Base-by-base conservation (phyloP, 2,888 invertebrate species). In the Ditylenchus weischeri region DNA sequence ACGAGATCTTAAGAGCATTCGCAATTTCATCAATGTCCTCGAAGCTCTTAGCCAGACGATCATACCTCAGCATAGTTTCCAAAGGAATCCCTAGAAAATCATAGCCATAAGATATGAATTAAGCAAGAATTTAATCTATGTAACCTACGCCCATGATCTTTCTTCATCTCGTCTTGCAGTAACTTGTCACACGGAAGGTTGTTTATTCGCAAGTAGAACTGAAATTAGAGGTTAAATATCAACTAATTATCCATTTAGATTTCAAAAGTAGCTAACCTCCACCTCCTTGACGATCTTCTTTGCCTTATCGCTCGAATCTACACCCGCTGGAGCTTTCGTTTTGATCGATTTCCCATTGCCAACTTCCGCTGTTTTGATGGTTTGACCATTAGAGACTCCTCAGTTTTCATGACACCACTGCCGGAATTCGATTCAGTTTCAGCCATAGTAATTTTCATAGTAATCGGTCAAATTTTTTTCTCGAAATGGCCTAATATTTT, bases 111-210 rank as follows among this genome's bases (percentile, higher is more conserved):
- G 6, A 23, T 10, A n/a, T 64, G 6, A 57, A 58, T 58, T 47
- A 10, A 8, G 19, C 61, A 62, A 19, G 7, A 62, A n/a, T 6
- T 11, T 15, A n/a, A 65, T 2, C 7, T 19, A 13, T 13, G 5
- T 54, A 19, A 73, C 83, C 73, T 83, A 86, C 86, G 87, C 71
- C 87, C 95, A 64, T 93, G 90, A 75, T 92, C 90, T 72, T 90
- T 86, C 75, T 88, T 88, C 0, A 90, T 88, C 85, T 93, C 90
- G 70, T 91, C 90, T 77, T 89, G 88, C n/a, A 98, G 86, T 83
- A 95, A 98, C 84, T 91, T 93, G 84, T 98, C 96, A 69, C 90
- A 88, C 0, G 90, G 89, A 64, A 98, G 86, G 85, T 98, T 98
- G 7, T 90, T 88, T 84, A 98, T 92, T 62, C 96, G 93, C 86